A percentile compares a stretch with the other conserved stretches of the same genome.
These are phyloP conservation scores for Chiloscyllium plagiosum DNA, from an alignment of 2,113 vertebrate species.

Conservation along the genomic window DNA sequence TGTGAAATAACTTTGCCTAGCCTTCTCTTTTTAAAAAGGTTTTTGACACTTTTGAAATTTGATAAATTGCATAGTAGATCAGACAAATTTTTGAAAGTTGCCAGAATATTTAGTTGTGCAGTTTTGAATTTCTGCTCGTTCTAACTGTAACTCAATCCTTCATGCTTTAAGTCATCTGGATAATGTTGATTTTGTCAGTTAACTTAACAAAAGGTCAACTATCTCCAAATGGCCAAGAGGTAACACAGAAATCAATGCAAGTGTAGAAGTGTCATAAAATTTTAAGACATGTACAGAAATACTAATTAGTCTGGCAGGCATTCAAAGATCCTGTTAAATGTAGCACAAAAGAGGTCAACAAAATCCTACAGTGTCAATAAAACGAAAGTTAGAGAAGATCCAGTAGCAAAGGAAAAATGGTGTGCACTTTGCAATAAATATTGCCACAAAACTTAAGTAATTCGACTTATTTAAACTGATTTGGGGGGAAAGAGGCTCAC, in stretches of 20 bases:
- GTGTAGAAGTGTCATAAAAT: not conserved
- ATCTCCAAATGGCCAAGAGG: not conserved
- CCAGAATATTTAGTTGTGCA: not conserved
- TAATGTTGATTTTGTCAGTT: slow-evolving; percentile 3
- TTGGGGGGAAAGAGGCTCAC: not conserved
- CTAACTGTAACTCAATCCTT: not conserved
- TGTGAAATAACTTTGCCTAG: not conserved
- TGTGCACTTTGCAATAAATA: not conserved
- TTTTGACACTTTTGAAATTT: not conserved
- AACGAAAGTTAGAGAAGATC: not conserved
- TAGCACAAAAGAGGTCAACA: not conserved
- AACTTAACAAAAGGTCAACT: not conserved
- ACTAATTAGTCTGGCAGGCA: not conserved
- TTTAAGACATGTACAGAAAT: not conserved
- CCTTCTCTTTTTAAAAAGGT: not conserved
- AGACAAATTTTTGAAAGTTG: not conserved
- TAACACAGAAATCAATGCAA: not conserved
- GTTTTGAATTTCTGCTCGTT: not conserved
- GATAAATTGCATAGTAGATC: not conserved
- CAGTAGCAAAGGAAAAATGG: not conserved
- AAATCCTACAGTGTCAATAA: not conserved
- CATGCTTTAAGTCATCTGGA: not conserved
- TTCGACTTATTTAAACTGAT: not conserved
- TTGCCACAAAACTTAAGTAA: not conserved
- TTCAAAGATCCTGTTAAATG: slow-evolving; percentile 13